These are phyloP conservation scores for Vultur gryphus DNA, from an alignment of 2,797 vertebrate species.

Conservation along the genomic window DNA sequence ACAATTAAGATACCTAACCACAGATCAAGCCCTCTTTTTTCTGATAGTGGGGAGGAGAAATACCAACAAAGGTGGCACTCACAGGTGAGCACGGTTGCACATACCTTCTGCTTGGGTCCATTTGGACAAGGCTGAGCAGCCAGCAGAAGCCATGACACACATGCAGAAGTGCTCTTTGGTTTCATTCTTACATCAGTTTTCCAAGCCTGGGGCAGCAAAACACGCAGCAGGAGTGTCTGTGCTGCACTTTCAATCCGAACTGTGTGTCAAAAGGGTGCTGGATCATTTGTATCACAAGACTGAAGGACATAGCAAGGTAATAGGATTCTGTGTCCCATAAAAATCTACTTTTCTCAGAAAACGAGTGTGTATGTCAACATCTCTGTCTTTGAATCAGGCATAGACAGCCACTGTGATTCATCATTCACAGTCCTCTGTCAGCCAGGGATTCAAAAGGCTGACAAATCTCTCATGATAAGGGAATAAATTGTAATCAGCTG, in stretches of 20 bases:
- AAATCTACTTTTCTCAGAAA: conserved; percentile 41
- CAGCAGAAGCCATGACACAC: background rate
- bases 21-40: background rate
- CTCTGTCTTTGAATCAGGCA: background rate
- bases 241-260: background rate
- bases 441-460: background rate
- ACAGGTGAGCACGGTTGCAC: background rate
- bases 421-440: background rate
- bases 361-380: background rate
- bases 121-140: background rate
- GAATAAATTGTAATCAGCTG: conserved; percentile 33
- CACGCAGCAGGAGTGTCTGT: background rate
- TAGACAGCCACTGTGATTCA: background rate
- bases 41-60: background rate
- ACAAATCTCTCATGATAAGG: background rate
- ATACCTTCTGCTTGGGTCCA: background rate
- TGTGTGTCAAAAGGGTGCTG: background rate
- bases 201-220: background rate
- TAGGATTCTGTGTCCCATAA: background rate
- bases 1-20: background rate
- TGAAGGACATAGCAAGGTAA: background rate
- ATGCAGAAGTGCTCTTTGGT: background rate
- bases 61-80: background rate
- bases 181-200: background rate
- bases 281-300: background rate